Evolutionary conservation across 2,888 invertebrate species (phyloP).

Genomic region (Dastarcus helophoroides): DNA sequence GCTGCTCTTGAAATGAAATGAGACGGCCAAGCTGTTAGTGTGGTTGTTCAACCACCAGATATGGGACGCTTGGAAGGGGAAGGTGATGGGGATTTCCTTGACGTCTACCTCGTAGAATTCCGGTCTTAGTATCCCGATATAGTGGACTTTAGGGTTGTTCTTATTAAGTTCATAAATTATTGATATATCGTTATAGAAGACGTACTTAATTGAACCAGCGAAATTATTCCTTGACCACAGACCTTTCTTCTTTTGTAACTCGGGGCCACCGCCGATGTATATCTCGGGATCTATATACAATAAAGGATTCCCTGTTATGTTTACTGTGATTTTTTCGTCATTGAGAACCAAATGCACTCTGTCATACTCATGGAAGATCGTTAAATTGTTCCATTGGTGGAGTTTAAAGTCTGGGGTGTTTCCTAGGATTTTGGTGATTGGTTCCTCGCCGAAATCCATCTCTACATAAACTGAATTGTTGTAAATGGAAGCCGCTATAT

Average conservation of each 20-base stretch:
- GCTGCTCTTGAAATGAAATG: slow-evolving; percentile 78
- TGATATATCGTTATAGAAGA: slow-evolving; percentile 86
- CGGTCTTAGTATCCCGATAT: slow-evolving; percentile 53
- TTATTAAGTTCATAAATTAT: slow-evolving; percentile 79
- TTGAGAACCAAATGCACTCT: slow-evolving; percentile 66
- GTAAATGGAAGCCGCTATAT: slow-evolving; percentile 77
- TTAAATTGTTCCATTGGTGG: slow-evolving; percentile 76
- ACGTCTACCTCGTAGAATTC: slow-evolving; percentile 77
- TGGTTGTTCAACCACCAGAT: slow-evolving; percentile 80
- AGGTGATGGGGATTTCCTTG: slow-evolving; percentile 80
- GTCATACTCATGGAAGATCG: slow-evolving; percentile 68
- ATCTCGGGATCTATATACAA: slow-evolving; percentile 90
- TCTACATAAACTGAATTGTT: slow-evolving; percentile 76
- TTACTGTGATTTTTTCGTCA: slow-evolving; percentile 54
- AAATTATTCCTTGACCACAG: slow-evolving; percentile 41
- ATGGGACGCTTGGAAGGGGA: slow-evolving; percentile 82
- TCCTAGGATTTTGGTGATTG: slow-evolving; percentile 56
- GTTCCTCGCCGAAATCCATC: slow-evolving; percentile 76
- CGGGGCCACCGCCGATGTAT: slow-evolving; percentile 69
- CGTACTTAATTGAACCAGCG: slow-evolving; percentile 78
- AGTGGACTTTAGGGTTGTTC: slow-evolving; percentile 64
- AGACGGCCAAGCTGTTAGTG: slow-evolving; percentile 60
- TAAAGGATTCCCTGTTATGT: slow-evolving; percentile 60
- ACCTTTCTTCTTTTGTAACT: slow-evolving; percentile 71
- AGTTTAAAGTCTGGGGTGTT: slow-evolving; percentile 55